Evolutionary conservation across 2,888 invertebrate species (phyloP), one percentile per base, ranked within the genome.

Genomic region (Pristionchus japonicus): DNA sequence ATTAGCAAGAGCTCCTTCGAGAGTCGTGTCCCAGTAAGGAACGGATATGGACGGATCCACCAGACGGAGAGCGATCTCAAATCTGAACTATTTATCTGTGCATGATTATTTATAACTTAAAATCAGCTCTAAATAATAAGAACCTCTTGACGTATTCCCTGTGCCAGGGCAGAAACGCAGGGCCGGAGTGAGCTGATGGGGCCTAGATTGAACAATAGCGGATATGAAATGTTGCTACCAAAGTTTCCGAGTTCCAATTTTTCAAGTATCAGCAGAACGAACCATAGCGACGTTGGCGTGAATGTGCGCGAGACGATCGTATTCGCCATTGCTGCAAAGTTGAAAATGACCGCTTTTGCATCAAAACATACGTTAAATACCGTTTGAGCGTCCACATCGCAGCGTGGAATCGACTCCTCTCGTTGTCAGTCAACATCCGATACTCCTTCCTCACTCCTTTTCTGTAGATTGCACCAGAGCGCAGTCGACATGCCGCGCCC

Each of bases 71-170:
- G 57, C 23, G 34, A 84, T 84, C 57, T 84, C 84, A n/a, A 84
- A 61, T 61, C 84, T 84, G 7, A 64, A 43, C 43, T 9, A 43
- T 9, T 43, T 43, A 11, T n/a, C n/a, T n/a, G n/a, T n/a, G n/a
- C n/a, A n/a, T n/a, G n/a, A n/a, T n/a, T n/a, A n/a, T n/a, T n/a
- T n/a, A n/a, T n/a, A 1, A 61, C 57, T 2, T 9, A n/a, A n/a
- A 27, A n/a, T 7, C n/a, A 61, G 61, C 23, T 61, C 61, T n/a
- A 49, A 47, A 6, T 47, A 47, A 47, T 47, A 47, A 13, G 9
- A 9, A 84, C 84, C 84, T 84, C 61, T 84, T 84, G 6, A 84
- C 31, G 13, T 84, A 84, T 31, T 84, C 84, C 20, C 84, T 84
- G 37, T 84, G 84, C 84, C 84, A 84, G 6, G 84, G 57, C 6